Evolutionary conservation across 2,888 invertebrate genomes (phyloP).

Genomic region (Synanthedon tipuliformis): DNA sequence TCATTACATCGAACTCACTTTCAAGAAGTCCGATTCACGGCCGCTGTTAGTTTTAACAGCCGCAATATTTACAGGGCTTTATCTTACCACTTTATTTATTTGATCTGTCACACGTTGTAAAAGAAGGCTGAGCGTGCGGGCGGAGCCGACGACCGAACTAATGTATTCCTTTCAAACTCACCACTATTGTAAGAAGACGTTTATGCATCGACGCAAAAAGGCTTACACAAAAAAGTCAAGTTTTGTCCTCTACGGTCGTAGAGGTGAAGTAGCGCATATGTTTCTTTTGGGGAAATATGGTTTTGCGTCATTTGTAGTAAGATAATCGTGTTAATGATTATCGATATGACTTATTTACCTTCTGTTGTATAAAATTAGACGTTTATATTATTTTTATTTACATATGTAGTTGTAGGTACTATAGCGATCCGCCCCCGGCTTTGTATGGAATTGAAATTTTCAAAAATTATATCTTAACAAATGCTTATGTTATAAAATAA

Average conservation of each 20-base stretch:
- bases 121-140: constrained; percentile 9
- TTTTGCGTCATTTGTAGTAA: constrained; percentile 18
- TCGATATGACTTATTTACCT: background rate
- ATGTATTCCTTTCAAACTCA: constrained; percentile 57
- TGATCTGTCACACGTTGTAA: constrained; percentile 23
- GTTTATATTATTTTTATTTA: too few species aligned
- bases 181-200: constrained; percentile 47
- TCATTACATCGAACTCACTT: background rate
- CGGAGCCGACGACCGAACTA: constrained; percentile 43
- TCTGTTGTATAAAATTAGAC: background rate
- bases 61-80: constrained; percentile 6
- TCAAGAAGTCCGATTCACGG: background rate
- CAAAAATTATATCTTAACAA: too few species aligned
- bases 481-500: too few species aligned
- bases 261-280: constrained; percentile 34
- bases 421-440: too few species aligned
- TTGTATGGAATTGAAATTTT: too few species aligned
- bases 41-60: background rate
- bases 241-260: constrained; percentile 35
- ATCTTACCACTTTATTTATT: constrained; percentile 8
- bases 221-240: constrained; percentile 33
- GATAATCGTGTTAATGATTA: background rate
- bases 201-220: constrained; percentile 50
- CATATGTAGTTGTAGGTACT: too few species aligned
- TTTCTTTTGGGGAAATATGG: constrained; percentile 26